A percentile compares a stretch with the other conserved stretches of the same genome.
phyloP scores from a whole-genome alignment of 2,797 vertebrate genomes.

The Bovichtus diacanthus region DNA sequence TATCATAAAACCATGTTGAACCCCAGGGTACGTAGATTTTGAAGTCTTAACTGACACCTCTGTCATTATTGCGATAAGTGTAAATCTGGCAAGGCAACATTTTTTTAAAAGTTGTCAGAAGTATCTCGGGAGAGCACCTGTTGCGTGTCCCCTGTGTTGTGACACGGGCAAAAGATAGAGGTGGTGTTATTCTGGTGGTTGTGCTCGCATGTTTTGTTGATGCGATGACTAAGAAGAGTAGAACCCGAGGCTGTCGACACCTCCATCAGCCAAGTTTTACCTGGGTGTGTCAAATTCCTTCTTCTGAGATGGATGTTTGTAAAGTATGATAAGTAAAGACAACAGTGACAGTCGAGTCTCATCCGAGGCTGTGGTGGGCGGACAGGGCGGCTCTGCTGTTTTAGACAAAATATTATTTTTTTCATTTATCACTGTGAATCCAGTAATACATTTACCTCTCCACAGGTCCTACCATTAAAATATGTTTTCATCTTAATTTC shows the following conservation, averaged over 20 bases:
- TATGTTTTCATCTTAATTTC: not conserved
- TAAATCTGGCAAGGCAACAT: not conserved
- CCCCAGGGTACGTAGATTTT: not conserved
- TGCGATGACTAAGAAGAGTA: conserved; percentile 18
- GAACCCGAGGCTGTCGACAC: not conserved
- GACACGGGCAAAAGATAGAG: conserved; percentile 16
- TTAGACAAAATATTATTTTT: too few species aligned
- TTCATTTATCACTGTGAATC: not conserved
- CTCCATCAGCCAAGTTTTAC: conserved; percentile 9
- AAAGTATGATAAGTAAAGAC: conserved; percentile 12
- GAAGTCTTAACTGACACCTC: not conserved
- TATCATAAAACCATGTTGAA: not conserved
- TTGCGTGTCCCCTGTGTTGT: not conserved
- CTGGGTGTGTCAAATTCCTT: conserved; percentile 57
- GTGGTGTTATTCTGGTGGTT: not conserved
- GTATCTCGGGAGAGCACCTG: not conserved
- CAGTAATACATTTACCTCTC: not conserved
- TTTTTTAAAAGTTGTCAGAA: not conserved
- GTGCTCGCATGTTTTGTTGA: conserved; percentile 1
- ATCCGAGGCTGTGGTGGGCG: not conserved
- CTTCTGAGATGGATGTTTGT: not conserved
- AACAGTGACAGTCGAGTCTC: conserved; percentile 9
- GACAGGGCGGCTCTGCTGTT: not conserved
- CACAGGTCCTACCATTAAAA: not conserved
- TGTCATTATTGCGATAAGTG: not conserved